These are phyloP conservation scores for Leptopterna dolabrata DNA, from an alignment of 2,888 invertebrate genomes.

Conservation along the genomic window DNA sequence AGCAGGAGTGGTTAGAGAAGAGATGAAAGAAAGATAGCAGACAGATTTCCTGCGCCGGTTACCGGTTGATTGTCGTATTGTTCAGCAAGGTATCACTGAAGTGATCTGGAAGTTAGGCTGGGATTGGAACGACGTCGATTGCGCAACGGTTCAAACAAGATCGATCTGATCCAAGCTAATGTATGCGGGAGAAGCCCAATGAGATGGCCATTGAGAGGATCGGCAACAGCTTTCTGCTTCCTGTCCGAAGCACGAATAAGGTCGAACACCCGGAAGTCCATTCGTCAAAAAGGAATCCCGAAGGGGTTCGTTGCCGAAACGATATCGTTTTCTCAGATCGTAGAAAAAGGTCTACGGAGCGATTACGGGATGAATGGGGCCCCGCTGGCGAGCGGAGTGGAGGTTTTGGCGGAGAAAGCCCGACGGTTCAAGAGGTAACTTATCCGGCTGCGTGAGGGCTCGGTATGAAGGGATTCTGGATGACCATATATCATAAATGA, in stretches of 20 bases:
- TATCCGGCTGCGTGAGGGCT: no score
- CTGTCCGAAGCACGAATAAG: neutral
- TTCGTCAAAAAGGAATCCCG: neutral
- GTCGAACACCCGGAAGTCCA: neutral
- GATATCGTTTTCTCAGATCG: neutral
- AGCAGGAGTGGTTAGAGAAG: no score
- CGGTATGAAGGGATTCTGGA: no score
- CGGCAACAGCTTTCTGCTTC: neutral
- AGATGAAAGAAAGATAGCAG: no score
- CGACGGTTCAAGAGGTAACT: neutral
- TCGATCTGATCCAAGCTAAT: neutral
- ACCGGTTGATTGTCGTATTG: no score
- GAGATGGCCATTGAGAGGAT: neutral
- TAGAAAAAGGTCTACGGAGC: neutral
- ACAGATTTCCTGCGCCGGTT: no score
- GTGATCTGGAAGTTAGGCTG: no score
- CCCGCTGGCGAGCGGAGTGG: neutral
- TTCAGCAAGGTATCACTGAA: no score
- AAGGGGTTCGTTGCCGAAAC: neutral
- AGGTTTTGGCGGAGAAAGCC: neutral
- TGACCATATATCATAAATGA: no score
- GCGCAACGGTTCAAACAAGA: neutral
- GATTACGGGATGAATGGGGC: neutral
- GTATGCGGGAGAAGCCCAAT: neutral
- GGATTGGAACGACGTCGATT: neutral